Percentiles rank a stretch among this genome's conserved stretches.
Conservation (phyloP, 53 echinoderm and acorn worm species). For the Hippasteria phrygiana region DNA sequence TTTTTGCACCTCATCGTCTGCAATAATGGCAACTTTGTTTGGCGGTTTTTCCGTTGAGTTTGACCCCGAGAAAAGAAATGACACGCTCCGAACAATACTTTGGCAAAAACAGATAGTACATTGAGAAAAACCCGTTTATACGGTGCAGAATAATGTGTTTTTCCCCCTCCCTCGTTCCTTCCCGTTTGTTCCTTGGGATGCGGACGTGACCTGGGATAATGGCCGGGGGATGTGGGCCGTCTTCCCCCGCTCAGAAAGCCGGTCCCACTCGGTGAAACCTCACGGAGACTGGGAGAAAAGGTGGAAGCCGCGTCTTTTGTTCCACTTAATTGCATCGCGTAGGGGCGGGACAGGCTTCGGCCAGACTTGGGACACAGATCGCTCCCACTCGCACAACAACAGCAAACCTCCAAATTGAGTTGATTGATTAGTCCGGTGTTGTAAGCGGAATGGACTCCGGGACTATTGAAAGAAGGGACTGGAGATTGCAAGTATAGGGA, state of each 20-base stretch:
- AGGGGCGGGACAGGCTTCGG: not conserved
- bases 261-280: not conserved
- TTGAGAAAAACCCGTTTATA: not conserved
- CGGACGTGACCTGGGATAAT: slow-evolving; percentile 26
- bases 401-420: no score
- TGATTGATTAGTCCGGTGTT: no score
- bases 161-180: not conserved
- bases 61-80: not conserved
- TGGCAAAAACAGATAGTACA: not conserved
- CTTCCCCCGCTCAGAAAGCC: not conserved
- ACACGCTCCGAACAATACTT: not conserved
- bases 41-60: not conserved
- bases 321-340: not conserved
- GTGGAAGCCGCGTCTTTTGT: slow-evolving; percentile 6
- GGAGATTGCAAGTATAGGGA: no score
- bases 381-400: not conserved
- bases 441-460: no score
- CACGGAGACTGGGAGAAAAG: not conserved
- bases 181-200: not conserved
- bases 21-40: not conserved
- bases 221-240: not conserved
- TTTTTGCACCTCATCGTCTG: not conserved
- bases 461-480: no score
- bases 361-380: not conserved
- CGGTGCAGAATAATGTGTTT: not conserved